phyloP scores from a whole-genome alignment of 2,113 vertebrate genomes.

The Alligator sinensis region DNA sequence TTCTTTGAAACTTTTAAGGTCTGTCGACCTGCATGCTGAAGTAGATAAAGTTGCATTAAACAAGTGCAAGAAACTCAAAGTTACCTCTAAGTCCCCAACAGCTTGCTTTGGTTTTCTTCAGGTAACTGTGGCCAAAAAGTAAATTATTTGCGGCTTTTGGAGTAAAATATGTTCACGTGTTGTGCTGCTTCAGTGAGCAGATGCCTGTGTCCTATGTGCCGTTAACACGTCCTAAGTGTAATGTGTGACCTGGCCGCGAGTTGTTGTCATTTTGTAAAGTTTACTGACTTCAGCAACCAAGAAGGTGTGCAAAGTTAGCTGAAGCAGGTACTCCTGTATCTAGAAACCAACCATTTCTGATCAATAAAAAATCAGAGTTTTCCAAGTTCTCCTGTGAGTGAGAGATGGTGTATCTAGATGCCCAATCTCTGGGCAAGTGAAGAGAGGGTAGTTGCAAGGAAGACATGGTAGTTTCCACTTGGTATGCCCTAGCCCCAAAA shows the following conservation, averaged over 20 bases:
- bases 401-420: not conserved
- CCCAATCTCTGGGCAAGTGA: not conserved
- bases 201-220: no score
- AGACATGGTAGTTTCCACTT: not conserved
- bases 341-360: not conserved
- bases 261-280: not conserved
- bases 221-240: not conserved
- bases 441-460: not conserved
- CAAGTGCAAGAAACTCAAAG: not conserved
- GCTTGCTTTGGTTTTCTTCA: not conserved
- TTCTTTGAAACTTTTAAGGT: not conserved
- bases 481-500: not conserved
- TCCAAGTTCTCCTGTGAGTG: not conserved
- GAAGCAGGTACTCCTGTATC: not conserved
- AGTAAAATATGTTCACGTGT: not conserved
- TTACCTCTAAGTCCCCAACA: not conserved
- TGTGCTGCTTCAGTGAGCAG: no score
- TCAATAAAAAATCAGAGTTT: not conserved
- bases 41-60: not conserved
- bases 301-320: not conserved
- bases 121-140: not conserved
- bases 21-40: constrained; percentile 1
- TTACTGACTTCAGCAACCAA: not conserved
- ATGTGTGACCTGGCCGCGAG: not conserved
- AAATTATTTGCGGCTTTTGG: not conserved